Conservation (phyloP, 1,140 invertebrate species). For the Nasonia longicornis region DNA sequence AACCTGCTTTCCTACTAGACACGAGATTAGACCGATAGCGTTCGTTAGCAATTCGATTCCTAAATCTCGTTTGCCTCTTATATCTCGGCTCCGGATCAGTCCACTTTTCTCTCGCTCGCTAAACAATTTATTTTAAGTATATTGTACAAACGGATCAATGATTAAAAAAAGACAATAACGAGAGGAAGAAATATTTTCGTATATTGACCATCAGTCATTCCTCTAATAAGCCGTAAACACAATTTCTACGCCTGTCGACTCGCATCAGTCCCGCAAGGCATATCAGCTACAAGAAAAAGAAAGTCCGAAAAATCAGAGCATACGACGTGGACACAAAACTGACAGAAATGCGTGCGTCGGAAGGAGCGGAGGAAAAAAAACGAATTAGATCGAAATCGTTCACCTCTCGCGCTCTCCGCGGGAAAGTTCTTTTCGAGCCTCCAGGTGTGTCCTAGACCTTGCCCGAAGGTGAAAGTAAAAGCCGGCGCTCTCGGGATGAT, state of each 20-base stretch:
- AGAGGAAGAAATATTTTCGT: background rate
- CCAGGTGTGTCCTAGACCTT: conserved; percentile 56
- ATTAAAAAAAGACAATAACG: no score
- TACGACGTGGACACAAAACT: background rate
- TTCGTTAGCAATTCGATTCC: background rate
- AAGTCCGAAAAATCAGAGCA: conserved; percentile 18
- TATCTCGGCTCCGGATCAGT: background rate
- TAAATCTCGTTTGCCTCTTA: background rate
- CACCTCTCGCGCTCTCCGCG: background rate
- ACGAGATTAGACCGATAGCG: background rate
- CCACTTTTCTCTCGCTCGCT: background rate
- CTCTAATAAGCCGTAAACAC: background rate
- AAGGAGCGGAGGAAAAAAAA: conserved; percentile 4
- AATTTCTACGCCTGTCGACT: conserved; percentile 27
- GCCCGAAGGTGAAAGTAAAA: conserved; percentile 58
- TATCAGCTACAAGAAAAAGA: background rate
- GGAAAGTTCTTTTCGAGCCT: conserved; percentile 20
- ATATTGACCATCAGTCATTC: background rate
- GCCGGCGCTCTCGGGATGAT: conserved; percentile 44
- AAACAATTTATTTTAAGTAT: background rate
- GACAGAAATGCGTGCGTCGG: background rate
- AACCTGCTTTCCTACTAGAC: background rate
- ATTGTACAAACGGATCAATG: no score
- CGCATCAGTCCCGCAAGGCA: background rate
- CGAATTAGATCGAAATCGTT: conserved; percentile 42